These are phyloP conservation scores for Acropora yongei DNA, from an alignment of 64 coral and sea anemone genomes.

Conservation along the genomic window DNA sequence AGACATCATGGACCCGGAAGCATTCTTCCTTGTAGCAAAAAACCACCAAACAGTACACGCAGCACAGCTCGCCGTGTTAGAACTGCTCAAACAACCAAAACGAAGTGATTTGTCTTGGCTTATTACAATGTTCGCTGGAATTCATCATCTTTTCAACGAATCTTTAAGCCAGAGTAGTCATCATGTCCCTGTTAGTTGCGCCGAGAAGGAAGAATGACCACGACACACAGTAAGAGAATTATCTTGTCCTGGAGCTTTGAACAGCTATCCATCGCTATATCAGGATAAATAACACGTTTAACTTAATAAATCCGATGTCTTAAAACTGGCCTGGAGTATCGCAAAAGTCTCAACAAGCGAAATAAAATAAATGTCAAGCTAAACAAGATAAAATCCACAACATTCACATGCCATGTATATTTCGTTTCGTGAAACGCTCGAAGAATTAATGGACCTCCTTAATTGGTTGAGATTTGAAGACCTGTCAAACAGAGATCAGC, in stretches of 20 bases:
- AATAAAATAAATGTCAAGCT: conserved; percentile 24
- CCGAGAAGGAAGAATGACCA: conserved; percentile 35
- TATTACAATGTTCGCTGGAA: background rate
- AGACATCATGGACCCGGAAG: conserved; percentile 15
- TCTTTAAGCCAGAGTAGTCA: conserved; percentile 29
- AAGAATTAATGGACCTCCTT: conserved; percentile 4
- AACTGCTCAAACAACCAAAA: conserved; percentile 11
- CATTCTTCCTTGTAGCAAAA: conserved; percentile 4
- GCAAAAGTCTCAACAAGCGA: conserved; percentile 35
- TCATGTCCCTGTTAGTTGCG: conserved; percentile 10
- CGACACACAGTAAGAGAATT: conserved; percentile 5
- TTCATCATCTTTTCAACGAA: conserved; percentile 29
- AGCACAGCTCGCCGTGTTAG: conserved; percentile 20
- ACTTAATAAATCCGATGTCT: conserved; percentile 42
- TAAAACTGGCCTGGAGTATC: conserved; percentile 29
- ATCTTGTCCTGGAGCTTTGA: conserved; percentile 23
- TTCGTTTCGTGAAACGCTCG: conserved; percentile 21
- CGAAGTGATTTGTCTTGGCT: background rate
- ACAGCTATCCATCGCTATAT: conserved; percentile 20
- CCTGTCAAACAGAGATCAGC: too few relatives aligned
- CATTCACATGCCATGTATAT: conserved; percentile 14
- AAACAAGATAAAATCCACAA: background rate
- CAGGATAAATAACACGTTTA: conserved; percentile 32
- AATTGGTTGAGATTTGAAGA: too few relatives aligned
- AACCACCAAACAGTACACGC: conserved; percentile 11